Evolutionary conservation across 1,140 invertebrate genomes (phyloP).

Genomic region (Bilobella aurantiaca): DNA sequence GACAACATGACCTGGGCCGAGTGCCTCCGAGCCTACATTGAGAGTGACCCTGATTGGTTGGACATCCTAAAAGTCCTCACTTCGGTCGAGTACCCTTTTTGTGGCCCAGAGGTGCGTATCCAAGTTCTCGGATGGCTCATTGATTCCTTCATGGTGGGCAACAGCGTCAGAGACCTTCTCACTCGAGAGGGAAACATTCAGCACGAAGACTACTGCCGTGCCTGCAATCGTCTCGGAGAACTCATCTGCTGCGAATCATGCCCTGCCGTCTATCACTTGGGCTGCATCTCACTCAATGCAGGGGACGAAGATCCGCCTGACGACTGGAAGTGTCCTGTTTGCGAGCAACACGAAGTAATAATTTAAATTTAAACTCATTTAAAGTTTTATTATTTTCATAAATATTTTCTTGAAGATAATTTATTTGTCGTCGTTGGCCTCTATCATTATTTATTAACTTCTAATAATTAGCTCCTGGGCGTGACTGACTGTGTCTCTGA

Average conservation of each 20-base stretch:
- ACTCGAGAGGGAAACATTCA: constrained; percentile 71
- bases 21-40: constrained; percentile 73
- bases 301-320: constrained; percentile 68
- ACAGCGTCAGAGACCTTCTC: constrained; percentile 82
- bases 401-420: no score
- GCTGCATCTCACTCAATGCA: constrained; percentile 78
- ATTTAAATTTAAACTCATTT: no score
- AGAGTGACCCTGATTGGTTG: constrained; percentile 54
- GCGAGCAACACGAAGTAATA: constrained; percentile 78
- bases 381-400: constrained; percentile 14
- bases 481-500: constrained; percentile 86
- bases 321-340: constrained; percentile 91
- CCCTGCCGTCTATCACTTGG: constrained; percentile 89
- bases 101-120: constrained; percentile 66
- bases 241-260: constrained; percentile 93
- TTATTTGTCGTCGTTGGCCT: no score
- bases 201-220: constrained; percentile 52
- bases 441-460: constrained; percentile 19
- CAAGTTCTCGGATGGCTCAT: constrained; percentile 80
- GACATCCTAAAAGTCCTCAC: constrained; percentile 41
- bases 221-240: constrained; percentile 89
- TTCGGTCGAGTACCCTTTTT: constrained; percentile 77
- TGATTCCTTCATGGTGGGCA: constrained; percentile 88
- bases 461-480: constrained; percentile 51
- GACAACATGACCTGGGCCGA: constrained; percentile 94